A percentile compares a stretch with the other conserved stretches of the same genome.
Conservation (phyloP, 2,797 vertebrate genomes). For the Pseudomugil gertrudae region DNA sequence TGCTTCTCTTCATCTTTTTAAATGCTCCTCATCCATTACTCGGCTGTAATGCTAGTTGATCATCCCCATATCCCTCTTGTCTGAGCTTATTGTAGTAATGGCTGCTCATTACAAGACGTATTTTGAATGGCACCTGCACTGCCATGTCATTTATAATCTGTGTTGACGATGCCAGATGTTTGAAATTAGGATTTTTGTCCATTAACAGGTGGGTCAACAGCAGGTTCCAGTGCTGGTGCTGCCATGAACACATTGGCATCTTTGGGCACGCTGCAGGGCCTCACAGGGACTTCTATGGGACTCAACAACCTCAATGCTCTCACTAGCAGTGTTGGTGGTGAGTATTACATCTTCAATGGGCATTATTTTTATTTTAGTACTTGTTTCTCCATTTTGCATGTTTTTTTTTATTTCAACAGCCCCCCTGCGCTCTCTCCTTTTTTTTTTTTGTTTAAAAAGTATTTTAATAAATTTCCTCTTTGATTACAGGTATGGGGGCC, state of each 20-base stretch:
- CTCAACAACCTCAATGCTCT: slow-evolving; percentile 86
- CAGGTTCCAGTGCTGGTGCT: slow-evolving; percentile 88
- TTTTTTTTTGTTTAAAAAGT: background rate
- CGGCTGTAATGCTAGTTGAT: slow-evolving; percentile 69
- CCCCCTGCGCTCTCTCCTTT: no score
- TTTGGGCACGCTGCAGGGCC: slow-evolving; percentile 92
- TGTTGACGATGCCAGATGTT: slow-evolving; percentile 12
- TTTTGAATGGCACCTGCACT: slow-evolving; percentile 27
- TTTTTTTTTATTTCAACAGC: background rate
- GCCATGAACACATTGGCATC: slow-evolving; percentile 96
- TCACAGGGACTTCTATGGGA: slow-evolving; percentile 91
- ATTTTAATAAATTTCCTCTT: no score
- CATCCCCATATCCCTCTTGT: slow-evolving; percentile 50
- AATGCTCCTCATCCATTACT: slow-evolving; percentile 43
- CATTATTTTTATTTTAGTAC: background rate
- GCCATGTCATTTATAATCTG: slow-evolving; percentile 28
- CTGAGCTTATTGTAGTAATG: slow-evolving; percentile 57
- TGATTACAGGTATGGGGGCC: slow-evolving; percentile 93
- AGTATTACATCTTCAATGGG: slow-evolving; percentile 66
- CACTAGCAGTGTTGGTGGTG: slow-evolving; percentile 71
- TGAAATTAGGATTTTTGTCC: slow-evolving; percentile 1
- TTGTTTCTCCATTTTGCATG: background rate
- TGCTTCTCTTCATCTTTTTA: slow-evolving; percentile 30
- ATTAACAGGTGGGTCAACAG: slow-evolving; percentile 86
- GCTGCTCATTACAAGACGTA: slow-evolving; percentile 34